Percentiles rank a stretch among this genome's conserved stretches.
Evolutionary conservation across 2,888 invertebrate species (phyloP).

Genomic region (Spilarctia lutea): DNA sequence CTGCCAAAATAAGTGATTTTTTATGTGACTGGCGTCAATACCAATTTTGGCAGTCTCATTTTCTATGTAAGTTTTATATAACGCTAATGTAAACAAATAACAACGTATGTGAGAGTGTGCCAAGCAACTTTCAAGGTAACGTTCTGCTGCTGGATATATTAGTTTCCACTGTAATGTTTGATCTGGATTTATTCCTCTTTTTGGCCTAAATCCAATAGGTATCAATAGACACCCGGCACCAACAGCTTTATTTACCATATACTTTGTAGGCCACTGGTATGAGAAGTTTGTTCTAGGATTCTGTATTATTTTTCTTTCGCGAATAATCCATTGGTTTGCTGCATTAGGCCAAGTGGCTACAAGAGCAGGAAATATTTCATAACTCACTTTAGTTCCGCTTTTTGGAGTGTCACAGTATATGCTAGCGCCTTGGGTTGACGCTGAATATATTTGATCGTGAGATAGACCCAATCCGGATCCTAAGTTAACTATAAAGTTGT

Average conservation of each 20-base stretch:
- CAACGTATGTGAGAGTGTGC: conserved; percentile 90
- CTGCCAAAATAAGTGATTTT: conserved; percentile 92
- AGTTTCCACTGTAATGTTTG: conserved; percentile 92
- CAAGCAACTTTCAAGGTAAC: conserved; percentile 90
- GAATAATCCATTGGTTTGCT: conserved; percentile 89
- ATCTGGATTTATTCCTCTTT: conserved; percentile 87
- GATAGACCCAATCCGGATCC: conserved; percentile 87
- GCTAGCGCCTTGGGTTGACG: conserved; percentile 88
- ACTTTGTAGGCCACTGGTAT: conserved; percentile 90
- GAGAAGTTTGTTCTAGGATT: conserved; percentile 86
- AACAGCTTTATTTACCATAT: conserved; percentile 89
- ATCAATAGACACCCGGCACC: conserved; percentile 90
- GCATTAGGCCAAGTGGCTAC: conserved; percentile 90
- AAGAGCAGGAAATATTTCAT: conserved; percentile 91
- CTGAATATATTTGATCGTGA: conserved; percentile 81
- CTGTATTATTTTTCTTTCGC: conserved; percentile 85
- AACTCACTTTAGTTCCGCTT: conserved; percentile 77
- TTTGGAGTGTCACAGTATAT: conserved; percentile 87
- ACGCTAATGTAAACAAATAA: conserved; percentile 88
- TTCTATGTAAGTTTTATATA: conserved; percentile 92
- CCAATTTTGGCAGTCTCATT: conserved; percentile 88
- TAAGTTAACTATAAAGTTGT: conserved; percentile 87
- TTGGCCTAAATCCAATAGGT: conserved; percentile 90
- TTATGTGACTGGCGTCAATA: conserved; percentile 90
- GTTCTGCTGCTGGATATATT: conserved; percentile 91